Evolutionary conservation across 2,113 vertebrate species (phyloP), one percentile per base, ranked within the genome.

Genomic region (Chelonoidis abingdonii): DNA sequence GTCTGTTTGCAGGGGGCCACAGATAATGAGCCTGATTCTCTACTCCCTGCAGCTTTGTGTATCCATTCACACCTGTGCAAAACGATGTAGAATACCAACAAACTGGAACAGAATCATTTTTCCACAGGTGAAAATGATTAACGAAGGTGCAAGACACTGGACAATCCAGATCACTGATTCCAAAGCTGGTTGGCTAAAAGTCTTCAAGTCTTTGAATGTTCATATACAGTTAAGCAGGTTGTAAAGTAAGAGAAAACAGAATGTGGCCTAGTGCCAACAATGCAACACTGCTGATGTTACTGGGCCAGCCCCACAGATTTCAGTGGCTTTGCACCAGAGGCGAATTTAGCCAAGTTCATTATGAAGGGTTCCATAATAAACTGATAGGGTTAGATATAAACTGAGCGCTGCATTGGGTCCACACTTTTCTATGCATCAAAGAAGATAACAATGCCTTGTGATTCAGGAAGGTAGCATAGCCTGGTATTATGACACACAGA

Each of bases 51-150:
- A 6, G 17, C 0, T 1, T 59, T 16, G 14, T 21, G 4, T 90
- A 91, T 86, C 12, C 54, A 29, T 78, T 44, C 0, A 0, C 11
- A 1, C 47, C 0, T 1, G 35, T 50, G 54, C 14, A 62, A 87
- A 57, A n/a, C 31, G 35, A 59, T 81, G 35, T 5, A 44, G 3
- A 49, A 87, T 9, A 38, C 86, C 89, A 3, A 72, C 80, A 78
- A 89, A 52, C 13, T 87, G 38, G 13, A 89, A 49, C 47, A 1
- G 52, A 87, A 89, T 25, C 8, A 9, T 85, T 92, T 44, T 6
- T 81, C 79, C 38, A 80, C 19, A 38, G 35, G 6, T 72, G 17
- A n/a, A 7, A 31, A 10, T 65, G 41, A 41, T 25, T 84, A 10
- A 62, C 5, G 25, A 25, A 78, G 35, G 38, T 4, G 1, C 4